These are phyloP conservation scores for Marronus borbonicus DNA, from an alignment of 2,888 invertebrate genomes.

Conservation along the genomic window DNA sequence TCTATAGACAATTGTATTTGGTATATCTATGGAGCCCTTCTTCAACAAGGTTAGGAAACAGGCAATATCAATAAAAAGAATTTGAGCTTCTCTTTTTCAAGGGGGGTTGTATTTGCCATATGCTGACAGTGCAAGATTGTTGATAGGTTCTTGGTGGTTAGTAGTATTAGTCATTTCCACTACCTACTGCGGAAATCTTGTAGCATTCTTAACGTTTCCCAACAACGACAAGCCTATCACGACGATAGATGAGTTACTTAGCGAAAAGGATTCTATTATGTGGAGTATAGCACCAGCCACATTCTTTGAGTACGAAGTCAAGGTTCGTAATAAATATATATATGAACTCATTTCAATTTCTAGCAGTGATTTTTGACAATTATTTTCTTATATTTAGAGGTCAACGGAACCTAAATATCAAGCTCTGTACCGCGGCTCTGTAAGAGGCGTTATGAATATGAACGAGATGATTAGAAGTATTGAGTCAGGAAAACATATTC, in stretches of 20 bases:
- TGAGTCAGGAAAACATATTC: constrained; percentile 79
- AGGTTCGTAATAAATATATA: constrained; percentile 65
- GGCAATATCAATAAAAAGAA: not conserved
- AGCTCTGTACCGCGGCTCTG: constrained; percentile 75
- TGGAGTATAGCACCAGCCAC: constrained; percentile 86
- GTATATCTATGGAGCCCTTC: constrained; percentile 92
- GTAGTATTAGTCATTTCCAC: constrained; percentile 91
- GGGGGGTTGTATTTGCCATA: constrained; percentile 90
- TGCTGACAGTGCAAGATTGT: constrained; percentile 88
- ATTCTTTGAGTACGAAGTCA: constrained; percentile 79
- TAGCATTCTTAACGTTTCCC: constrained; percentile 93
- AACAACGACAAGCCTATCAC: constrained; percentile 83
- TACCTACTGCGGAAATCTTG: constrained; percentile 93
- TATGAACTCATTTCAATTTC: not conserved
- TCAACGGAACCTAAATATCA: constrained; percentile 76
- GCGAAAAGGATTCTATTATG: constrained; percentile 74
- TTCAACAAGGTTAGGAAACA: constrained; percentile 84
- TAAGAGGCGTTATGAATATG: constrained; percentile 70
- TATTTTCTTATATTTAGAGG: constrained; percentile 59
- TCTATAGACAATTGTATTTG: constrained; percentile 84
- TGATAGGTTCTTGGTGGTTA: constrained; percentile 94
- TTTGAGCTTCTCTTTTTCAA: constrained; percentile 25
- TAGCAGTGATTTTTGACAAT: not conserved
- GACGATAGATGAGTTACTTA: constrained; percentile 78
- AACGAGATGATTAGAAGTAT: constrained; percentile 74